A percentile compares a stretch with the other conserved stretches of the same genome.
Conservation (phyloP, 2,888 invertebrate species). For the Chymomyza amoena region DNA sequence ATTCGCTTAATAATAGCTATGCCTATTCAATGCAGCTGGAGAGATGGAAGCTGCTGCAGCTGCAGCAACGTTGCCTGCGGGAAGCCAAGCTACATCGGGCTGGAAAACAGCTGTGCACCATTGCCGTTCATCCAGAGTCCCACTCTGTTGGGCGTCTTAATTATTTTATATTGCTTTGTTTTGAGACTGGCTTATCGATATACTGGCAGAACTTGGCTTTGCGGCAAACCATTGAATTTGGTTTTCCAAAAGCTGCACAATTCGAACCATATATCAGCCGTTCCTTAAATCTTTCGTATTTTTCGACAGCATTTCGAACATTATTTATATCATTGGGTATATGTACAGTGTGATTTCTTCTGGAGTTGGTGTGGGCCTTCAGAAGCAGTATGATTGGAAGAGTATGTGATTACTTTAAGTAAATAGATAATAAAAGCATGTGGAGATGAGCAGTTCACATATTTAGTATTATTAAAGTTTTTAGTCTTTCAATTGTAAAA, state of each 20-base stretch:
- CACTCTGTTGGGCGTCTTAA: background rate
- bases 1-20: slow-evolving; percentile 2
- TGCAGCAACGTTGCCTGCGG: slow-evolving; percentile 5
- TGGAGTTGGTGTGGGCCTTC: background rate
- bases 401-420: no score
- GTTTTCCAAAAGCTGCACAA: background rate
- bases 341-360: background rate
- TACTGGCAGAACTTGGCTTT: background rate
- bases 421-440: no score
- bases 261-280: background rate
- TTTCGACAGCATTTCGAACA: background rate
- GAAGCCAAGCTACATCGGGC: background rate
- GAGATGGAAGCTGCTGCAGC: background rate
- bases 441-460: no score
- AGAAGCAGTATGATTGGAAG: no score
- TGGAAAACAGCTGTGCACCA: slow-evolving; percentile 14
- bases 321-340: background rate
- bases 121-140: background rate
- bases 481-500: no score
- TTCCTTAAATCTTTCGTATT: background rate
- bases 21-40: background rate
- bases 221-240: background rate
- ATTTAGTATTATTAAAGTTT: no score
- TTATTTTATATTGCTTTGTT: background rate
- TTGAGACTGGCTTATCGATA: background rate